Evolutionary conservation across 2,113 vertebrate genomes (phyloP), one percentile per base, ranked within the genome.

Genomic region (Malurus elegans): DNA sequence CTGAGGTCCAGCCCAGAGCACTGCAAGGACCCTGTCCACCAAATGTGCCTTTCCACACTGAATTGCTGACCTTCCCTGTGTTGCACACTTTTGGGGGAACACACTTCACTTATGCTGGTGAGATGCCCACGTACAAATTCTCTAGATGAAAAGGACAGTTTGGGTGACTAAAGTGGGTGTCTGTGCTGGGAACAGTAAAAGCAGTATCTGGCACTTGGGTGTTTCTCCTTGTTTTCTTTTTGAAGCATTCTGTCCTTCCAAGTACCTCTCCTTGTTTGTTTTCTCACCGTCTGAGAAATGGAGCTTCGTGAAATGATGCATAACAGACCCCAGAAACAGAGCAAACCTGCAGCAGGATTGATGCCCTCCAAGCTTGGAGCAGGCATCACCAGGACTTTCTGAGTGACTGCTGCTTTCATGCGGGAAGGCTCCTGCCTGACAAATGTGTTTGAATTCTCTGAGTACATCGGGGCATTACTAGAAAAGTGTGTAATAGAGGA

Each of bases 391-490:
- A 88, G 96, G 96, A 94, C 96, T 91, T 96, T 93, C 96, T 91
- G 94, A 96, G 74, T 91, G 91, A 94, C 92, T 92, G 70, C 93
- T 95, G 93, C 79, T 73, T 54, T 97, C 85, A 60, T 86, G 79
- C 25, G 2, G 88, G 92, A 92, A 86, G 90, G 80, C 92, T 94
- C 74, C 90, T 93, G 94, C 93, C 95, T 97, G 97, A 97, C 95
- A 97, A 97, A 97, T 96, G 89, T 93, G 90, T 93, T 95, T 96
- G 94, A 86, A 88, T 97, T 96, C 95, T 84, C 90, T 92, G 86
- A 92, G 92, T 91, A 93, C 92, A 89, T 75, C 0, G 1, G 88
- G 80, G 86, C 65, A 86, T 84, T 91, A 64, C 88, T 84, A 64
- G 91, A 91, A 90, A 93, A 91, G 91, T 91, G 62, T 82, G 87